Evolutionary conservation across 2,888 invertebrate species (phyloP), one percentile per base, ranked within the genome.

Genomic region (Rhopalosiphum nymphaeae): DNA sequence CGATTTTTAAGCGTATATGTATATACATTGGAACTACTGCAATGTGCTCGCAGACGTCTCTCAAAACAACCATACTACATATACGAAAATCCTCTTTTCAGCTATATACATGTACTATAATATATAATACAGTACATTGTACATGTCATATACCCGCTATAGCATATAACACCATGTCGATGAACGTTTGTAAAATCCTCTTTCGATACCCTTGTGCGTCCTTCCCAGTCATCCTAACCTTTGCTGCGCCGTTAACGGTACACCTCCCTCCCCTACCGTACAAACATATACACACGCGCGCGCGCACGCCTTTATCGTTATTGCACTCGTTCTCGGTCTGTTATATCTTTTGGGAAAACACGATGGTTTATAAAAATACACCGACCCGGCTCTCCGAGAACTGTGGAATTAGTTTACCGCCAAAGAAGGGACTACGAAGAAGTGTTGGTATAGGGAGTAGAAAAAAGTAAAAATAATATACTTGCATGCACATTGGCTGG

Each of bases 371-470:
- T 78, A 29, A 78, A 36, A n/a, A n/a, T 67, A 16, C 16, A 13
- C 67, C n/a, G 5, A n/a, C 67, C 5, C 1, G 11, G 26, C 49
- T 26, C 26, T 44, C 13, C 5, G 42, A 26, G 53, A 13, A 36
- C 46, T 21, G 53, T 26, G 16, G 84, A 91, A 84, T 91, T 91
- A 53, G 53, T 91, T 91, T 53, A 78, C 84, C 53, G 42, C 42
- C 49, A 46, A 61, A 46, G 44, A 9, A 46, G 61, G 78, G 21
- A 78, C 36, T 21, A n/a, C 16, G 89, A 29, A 29, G 10, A 42
- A 57, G n/a, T 67, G 67, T 67, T n/a, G 21, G 78, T 0, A 36
- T 78, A 21, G 36, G 36, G 36, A 36, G 7, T 16, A 10, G 16
- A 78, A 16, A 36, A 78, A 78, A 0, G 2, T 13, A 29, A 67